Conservation (phyloP, 2,888 invertebrate species). For the Caenorhabditis panamensis region DNA sequence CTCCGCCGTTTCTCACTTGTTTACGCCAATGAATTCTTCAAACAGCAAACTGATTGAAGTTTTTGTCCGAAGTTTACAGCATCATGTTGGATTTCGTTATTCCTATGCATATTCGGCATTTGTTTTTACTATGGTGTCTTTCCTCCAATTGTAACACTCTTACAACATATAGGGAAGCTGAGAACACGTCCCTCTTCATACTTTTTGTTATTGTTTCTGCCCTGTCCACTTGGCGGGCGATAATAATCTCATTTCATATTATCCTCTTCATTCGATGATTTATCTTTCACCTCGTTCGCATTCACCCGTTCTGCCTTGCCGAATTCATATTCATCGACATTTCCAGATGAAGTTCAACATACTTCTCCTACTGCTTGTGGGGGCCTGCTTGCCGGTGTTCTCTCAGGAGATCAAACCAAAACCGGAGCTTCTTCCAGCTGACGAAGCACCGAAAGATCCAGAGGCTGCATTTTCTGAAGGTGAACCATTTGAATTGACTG, state of each 20-base stretch:
- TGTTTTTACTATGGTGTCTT: conserved; percentile 7
- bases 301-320: conserved; percentile 14
- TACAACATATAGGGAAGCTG: conserved; percentile 15
- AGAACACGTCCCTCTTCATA: conserved; percentile 34
- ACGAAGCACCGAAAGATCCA: conserved; percentile 61
- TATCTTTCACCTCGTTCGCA: conserved; percentile 35
- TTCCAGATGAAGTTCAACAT: conserved; percentile 56
- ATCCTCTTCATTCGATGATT: conserved; percentile 51
- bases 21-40: conserved; percentile 36
- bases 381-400: conserved; percentile 39
- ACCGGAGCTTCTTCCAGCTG: conserved; percentile 57
- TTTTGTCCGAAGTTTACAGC: conserved; percentile 5
- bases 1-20: conserved; percentile 46
- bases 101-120: not conserved
- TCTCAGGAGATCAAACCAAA: conserved; percentile 63
- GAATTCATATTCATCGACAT: not conserved
- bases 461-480: conserved; percentile 59
- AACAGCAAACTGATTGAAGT: conserved; percentile 24
- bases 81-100: not conserved
- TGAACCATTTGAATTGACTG: conserved; percentile 63
- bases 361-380: conserved; percentile 58
- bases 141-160: not conserved
- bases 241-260: conserved; percentile 55
- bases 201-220: conserved; percentile 52
- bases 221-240: conserved; percentile 41